Evolutionary conservation across 2,797 vertebrate species (phyloP).

Genomic region (Prunella strophiata): DNA sequence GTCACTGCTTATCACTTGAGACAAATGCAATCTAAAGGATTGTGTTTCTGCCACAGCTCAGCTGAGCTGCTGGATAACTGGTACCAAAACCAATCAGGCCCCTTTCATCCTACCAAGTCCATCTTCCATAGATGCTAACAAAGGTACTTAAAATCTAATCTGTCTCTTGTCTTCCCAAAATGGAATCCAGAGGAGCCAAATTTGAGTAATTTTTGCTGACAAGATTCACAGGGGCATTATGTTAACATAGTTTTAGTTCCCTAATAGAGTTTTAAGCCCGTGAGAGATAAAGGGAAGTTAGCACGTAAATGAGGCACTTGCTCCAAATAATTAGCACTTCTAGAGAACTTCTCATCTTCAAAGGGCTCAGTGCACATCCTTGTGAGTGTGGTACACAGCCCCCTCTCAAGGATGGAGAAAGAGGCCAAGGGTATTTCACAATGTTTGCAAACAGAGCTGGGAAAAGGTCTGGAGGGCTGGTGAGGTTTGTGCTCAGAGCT

Average conservation of each 20-base stretch:
- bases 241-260: constrained; percentile 26
- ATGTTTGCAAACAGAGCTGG: neutral
- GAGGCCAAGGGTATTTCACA: constrained; percentile 1
- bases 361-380: neutral
- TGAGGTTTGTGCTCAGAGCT: neutral
- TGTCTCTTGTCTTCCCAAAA: constrained; percentile 45
- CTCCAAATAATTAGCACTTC: constrained; percentile 57
- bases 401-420: neutral
- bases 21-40: constrained; percentile 36
- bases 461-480: neutral
- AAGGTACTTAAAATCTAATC: constrained; percentile 57
- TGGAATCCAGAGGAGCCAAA: constrained; percentile 51
- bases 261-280: constrained; percentile 57
- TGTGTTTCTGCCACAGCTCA: constrained; percentile 13
- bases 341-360: constrained; percentile 16
- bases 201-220: constrained; percentile 29
- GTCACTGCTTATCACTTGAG: neutral
- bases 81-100: constrained; percentile 31
- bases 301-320: neutral
- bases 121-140: constrained; percentile 12
- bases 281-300: constrained; percentile 40
- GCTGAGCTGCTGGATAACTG: constrained; percentile 27
- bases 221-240: constrained; percentile 4
- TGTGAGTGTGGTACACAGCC: neutral
- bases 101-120: constrained; percentile 19